Evolutionary conservation across 2,113 vertebrate genomes (phyloP), one percentile per base, ranked within the genome.

Genomic region (Sebastes fasciatus): DNA sequence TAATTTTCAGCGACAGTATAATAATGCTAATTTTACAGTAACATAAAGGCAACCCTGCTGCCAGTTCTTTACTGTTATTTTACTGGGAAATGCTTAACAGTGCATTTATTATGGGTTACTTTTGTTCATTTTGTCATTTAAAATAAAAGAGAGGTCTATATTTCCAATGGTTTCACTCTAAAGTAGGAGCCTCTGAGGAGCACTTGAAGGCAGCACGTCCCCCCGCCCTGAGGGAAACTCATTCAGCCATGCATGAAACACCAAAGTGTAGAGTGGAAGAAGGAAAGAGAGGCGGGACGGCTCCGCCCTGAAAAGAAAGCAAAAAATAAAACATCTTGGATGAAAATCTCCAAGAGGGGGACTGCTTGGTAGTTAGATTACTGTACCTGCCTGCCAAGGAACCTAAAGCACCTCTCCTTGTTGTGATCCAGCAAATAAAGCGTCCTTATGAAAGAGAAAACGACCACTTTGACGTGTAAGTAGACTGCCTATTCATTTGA

Each of bases 391-490:
- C 58, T 69, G 49, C 57, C 49, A 23, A 86, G 85, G 75, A 88
- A 11, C 79, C 72, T 46, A 34, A 8, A 61, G 42, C 21, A 40
- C 21, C 16, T 75, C 11, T 65, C 7, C 46, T 46, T 51, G 12
- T 14, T 60, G 77, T 79, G 43, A 81, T 45, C 63, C 8, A 11
- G 74, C 34, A 64, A 77, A 60, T 23, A 49, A 80, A 71, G 21
- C 90, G 48, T 80, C 92, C 86, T 5, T 68, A 95, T 95, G 94
- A 95, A 95, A 95, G 95, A 95, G 88, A 95, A 92, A 92, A 90
- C 93, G 4, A 87, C 91, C 62, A 34, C 87, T 34, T 63, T 94
- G 85, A 93, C 94, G 6, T 94, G 95, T 96, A 86, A 95, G 95
- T 95, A 91, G 8, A 1, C 17, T 69, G 57, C 17, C 7, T 4